Evolutionary conservation across 2,888 invertebrate species (phyloP), one percentile per base, ranked within the genome.

Genomic region (Eilema depressum): DNA sequence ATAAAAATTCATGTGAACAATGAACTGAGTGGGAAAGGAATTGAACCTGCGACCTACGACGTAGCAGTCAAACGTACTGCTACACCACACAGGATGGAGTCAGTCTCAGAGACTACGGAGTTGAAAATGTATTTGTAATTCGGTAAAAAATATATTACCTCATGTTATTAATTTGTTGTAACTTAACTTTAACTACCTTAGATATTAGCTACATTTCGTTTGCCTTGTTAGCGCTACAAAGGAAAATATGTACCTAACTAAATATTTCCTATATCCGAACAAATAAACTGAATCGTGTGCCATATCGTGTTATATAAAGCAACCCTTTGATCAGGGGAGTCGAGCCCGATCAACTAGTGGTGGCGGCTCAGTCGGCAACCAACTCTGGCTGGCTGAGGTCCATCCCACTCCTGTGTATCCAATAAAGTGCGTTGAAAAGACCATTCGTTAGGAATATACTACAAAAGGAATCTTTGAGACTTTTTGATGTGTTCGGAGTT

Each of bases 311-410:
- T 71, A 73, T 83, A 68, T 53, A 84, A 83, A 86, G 82, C 83
- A 82, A 85, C 83, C 86, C 86, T 84, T 89, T 90, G 86, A 90
- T 90, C 90, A 89, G 82, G 79, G 83, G 80, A 69, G 28, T 25
- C 66, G 68, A 64, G 83, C 84, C 82, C 79, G 81, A 85, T 86
- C 88, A 89, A 92, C 90, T 83, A 89, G 91, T 91, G 89, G 68
- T 26, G 47, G n/a, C 12, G 23, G 88, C 85, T 89, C 89, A 91
- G 92, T 92, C 85, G 80, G 83, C 79, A 82, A 83, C 75, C 76
- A 79, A 80, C 83, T 75, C 82, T 82, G 72, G 65, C 78, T 83
- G 70, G 73, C 77, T 76, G 79, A 74, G 75, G 79, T 79, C 77
- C 73, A 64, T 68, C 57, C 65, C 20, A 65, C 7, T 61, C 14